phyloP scores from a whole-genome alignment of 2,797 vertebrate genomes.

The Danio jaintianensis region DNA sequence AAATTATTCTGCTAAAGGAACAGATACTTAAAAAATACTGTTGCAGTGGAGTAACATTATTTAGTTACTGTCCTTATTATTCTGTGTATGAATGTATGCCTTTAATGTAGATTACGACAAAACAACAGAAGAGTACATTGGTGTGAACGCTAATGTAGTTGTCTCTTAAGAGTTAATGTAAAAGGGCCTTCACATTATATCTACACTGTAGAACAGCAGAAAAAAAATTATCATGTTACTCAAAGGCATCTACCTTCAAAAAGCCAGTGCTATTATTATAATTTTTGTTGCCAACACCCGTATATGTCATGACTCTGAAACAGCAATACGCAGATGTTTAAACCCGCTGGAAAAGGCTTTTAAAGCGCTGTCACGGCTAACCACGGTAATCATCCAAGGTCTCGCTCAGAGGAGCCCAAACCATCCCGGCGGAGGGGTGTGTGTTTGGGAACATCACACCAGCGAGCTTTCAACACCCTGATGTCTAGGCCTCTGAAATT shows the following conservation, averaged over 20 bases:
- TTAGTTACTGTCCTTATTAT: no score
- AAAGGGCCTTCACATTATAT: not conserved
- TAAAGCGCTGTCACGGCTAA: slow-evolving; percentile 19
- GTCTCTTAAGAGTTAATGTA: no score
- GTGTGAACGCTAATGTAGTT: not conserved
- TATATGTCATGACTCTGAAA: not conserved
- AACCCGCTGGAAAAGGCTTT: slow-evolving; percentile 17
- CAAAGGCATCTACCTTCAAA: not conserved
- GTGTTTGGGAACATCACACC: not conserved
- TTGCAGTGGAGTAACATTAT: no score
- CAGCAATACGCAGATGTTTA: not conserved
- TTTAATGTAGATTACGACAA: no score
- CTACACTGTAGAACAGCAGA: not conserved
- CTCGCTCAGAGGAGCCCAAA: slow-evolving; percentile 8
- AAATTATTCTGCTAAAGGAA: no score
- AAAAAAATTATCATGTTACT: not conserved
- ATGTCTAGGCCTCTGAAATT: not conserved
- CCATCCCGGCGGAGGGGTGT: not conserved
- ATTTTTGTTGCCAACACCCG: not conserved
- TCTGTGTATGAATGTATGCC: no score
- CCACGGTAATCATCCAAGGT: slow-evolving; percentile 8
- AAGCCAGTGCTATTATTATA: not conserved
- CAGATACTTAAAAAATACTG: no score
- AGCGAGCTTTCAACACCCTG: not conserved
- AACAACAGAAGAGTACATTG: not conserved